A percentile compares a stretch with the other conserved stretches of the same genome.
phyloP scores from a whole-genome alignment of 2,888 invertebrate genomes.

The Fragum fragum region DNA sequence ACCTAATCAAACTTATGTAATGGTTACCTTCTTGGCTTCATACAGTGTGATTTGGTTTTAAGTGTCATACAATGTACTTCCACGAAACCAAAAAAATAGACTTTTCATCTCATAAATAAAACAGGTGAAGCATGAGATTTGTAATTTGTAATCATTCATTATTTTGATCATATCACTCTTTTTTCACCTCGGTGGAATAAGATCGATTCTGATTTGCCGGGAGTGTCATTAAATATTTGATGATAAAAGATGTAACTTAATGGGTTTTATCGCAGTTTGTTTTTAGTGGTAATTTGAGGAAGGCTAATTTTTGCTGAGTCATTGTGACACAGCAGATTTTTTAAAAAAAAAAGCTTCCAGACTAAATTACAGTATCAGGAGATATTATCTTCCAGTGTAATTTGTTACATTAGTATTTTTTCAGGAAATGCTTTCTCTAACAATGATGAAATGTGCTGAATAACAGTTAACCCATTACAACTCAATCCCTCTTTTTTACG shows the following conservation, averaged over 20 bases:
- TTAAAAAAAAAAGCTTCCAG: neutral
- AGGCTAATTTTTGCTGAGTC: slow-evolving; percentile 4
- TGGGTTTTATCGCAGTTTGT: neutral
- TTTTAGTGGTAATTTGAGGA: slow-evolving; percentile 10
- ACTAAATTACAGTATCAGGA: slow-evolving; percentile 1
- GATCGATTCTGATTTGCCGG: neutral
- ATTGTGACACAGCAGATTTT: slow-evolving; percentile 9
- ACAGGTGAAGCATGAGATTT: no score
- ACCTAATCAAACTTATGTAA: no score
- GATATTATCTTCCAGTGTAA: slow-evolving; percentile 1
- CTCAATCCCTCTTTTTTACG: no score
- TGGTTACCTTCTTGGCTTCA: no score
- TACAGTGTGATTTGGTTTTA: no score
- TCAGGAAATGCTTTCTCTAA: neutral
- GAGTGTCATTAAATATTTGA: slow-evolving; percentile 13
- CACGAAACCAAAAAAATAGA: no score
- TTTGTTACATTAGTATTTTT: slow-evolving; percentile 1
- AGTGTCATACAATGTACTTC: no score
- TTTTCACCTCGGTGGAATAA: neutral
- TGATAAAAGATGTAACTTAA: slow-evolving; percentile 23
- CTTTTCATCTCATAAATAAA: no score
- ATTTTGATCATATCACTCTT: neutral
- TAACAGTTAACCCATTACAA: no score
- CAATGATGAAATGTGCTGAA: neutral
- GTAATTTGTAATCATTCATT: no score